Conservation (phyloP, 2,797 vertebrate species). For the Hozukius guyotensis region DNA sequence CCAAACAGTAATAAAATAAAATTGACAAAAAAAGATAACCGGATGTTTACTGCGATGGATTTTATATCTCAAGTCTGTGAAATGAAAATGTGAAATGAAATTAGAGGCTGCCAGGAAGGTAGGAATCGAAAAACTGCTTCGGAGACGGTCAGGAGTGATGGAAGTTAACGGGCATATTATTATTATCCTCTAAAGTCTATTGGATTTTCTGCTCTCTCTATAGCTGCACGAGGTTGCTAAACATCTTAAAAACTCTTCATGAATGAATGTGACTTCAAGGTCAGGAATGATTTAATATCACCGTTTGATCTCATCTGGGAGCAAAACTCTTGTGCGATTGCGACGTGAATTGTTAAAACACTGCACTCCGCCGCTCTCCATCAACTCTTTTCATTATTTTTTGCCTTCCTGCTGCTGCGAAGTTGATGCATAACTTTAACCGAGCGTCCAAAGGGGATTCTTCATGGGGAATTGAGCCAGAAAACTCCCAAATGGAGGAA, state of each 20-base stretch:
- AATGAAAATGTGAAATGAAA: slow-evolving; percentile 5
- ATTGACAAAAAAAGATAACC: neutral
- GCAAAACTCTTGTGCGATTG: slow-evolving; percentile 12
- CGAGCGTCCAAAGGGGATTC: slow-evolving; percentile 36
- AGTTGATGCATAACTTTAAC: slow-evolving; percentile 60
- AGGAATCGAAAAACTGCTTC: neutral
- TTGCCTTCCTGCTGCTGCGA: slow-evolving; percentile 30
- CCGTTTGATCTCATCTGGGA: slow-evolving; percentile 21
- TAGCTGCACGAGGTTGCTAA: neutral
- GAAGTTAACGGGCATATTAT: neutral
- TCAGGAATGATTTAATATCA: slow-evolving; percentile 21
- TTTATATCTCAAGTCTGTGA: neutral
- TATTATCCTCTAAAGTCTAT: neutral
- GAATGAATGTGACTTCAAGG: slow-evolving; percentile 20
- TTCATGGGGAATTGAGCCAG: slow-evolving; percentile 53
- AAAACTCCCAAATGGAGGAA: slow-evolving; percentile 41
- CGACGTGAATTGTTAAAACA: slow-evolving; percentile 27
- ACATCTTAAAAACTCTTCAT: neutral
- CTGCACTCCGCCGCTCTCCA: slow-evolving; percentile 25
- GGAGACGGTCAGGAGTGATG: neutral
- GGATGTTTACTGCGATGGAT: slow-evolving; percentile 2
- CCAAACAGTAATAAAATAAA: neutral
- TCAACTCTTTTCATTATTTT: slow-evolving; percentile 50
- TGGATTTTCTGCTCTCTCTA: neutral
- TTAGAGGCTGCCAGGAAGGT: neutral